Evolutionary conservation across 2,888 invertebrate species (phyloP).

Genomic region (Cotesia congregata): DNA sequence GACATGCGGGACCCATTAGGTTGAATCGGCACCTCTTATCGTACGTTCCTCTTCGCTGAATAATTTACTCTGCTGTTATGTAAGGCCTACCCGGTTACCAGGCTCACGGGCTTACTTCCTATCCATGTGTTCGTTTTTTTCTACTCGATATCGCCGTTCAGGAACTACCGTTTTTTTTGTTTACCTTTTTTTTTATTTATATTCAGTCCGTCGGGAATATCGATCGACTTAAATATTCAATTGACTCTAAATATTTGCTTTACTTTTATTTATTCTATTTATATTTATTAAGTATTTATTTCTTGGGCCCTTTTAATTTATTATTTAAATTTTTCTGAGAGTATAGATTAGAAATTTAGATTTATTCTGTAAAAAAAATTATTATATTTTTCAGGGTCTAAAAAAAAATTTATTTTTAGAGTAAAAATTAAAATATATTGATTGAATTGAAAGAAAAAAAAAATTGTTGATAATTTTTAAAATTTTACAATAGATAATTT

Average conservation of each 20-base stretch:
- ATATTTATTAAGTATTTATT: too few species aligned
- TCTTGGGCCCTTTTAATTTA: too few species aligned
- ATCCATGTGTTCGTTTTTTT: not conserved
- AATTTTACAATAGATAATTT: too few species aligned
- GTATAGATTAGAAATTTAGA: too few species aligned
- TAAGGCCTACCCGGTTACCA: not conserved
- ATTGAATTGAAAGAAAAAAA: too few species aligned
- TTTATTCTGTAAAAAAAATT: too few species aligned
- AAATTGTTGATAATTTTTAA: too few species aligned
- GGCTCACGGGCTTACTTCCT: not conserved
- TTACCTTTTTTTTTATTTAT: not conserved
- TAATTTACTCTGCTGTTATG: constrained; percentile 50
- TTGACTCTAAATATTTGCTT: not conserved
- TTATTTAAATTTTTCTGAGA: too few species aligned
- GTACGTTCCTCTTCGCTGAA: constrained; percentile 51
- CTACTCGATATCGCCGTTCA: constrained; percentile 41
- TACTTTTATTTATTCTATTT: too few species aligned
- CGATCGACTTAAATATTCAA: constrained; percentile 10
- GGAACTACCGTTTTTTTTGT: not conserved
- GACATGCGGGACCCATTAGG: constrained; percentile 52
- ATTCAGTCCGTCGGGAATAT: constrained; percentile 13
- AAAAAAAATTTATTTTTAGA: too few species aligned
- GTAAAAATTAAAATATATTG: too few species aligned
- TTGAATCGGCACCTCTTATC: constrained; percentile 51
- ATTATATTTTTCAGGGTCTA: too few species aligned